A percentile compares a stretch with the other conserved stretches of the same genome.
These are phyloP conservation scores for Magallana ariakensis DNA, from an alignment of 1,140 invertebrate genomes.

Conservation along the genomic window DNA sequence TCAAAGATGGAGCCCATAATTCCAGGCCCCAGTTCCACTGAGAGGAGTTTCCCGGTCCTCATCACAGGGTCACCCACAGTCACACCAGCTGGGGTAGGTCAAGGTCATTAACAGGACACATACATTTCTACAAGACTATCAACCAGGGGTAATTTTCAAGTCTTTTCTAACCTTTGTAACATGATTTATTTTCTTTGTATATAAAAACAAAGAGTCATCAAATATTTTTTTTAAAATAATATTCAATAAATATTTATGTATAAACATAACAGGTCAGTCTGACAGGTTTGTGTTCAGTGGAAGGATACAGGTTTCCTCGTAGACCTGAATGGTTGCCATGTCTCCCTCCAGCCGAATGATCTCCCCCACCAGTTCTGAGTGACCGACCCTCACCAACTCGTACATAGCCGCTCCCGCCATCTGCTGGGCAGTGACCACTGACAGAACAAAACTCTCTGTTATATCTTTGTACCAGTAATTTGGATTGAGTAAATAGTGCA, in stretches of 20 bases:
- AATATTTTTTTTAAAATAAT: no score
- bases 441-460: conserved; percentile 28
- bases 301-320: conserved; percentile 95
- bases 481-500: no score
- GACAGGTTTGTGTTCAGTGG: no score
- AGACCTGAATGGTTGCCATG: conserved; percentile 99
- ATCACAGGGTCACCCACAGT: conserved; percentile 99
- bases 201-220: no score
- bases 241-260: no score
- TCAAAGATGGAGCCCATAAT: conserved; percentile 99
- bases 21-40: conserved; percentile 99
- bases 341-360: conserved; percentile 99
- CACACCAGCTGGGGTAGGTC: conserved; percentile 87
- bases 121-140: no score
- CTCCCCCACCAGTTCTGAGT: conserved; percentile 98
- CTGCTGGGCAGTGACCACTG: conserved; percentile 98
- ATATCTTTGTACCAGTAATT: no score
- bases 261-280: no score
- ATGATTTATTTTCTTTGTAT: no score
- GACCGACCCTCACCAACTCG: conserved; percentile 99
- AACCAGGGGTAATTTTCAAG: no score
- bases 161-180: no score
- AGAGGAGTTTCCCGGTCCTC: conserved; percentile 98
- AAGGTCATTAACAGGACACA: not conserved
- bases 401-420: conserved; percentile 99